phyloP scores from a whole-genome alignment of 2,113 vertebrate species.

The Hyperoodon ampullatus region DNA sequence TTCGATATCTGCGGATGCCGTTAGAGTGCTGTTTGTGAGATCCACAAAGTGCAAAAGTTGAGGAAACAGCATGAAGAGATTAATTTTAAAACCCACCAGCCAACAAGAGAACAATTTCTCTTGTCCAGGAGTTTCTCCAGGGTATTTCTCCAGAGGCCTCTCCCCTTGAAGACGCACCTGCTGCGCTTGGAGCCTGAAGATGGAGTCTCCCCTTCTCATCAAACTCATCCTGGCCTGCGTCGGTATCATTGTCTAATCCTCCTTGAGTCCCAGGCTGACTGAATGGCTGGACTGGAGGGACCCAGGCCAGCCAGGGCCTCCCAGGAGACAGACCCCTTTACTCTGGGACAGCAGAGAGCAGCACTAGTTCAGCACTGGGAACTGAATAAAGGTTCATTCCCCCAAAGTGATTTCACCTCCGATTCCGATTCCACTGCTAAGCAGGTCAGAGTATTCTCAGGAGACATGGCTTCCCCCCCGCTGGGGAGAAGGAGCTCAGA shows the following conservation, averaged over 20 bases:
- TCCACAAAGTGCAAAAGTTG: neutral
- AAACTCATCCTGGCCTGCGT: neutral
- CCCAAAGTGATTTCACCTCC: neutral
- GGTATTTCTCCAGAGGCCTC: neutral
- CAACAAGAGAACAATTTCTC: neutral
- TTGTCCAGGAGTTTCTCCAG: neutral
- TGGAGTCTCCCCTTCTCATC: neutral
- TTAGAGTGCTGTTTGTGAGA: neutral
- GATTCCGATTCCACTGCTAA: neutral
- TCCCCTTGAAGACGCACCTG: neutral
- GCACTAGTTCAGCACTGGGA: no score
- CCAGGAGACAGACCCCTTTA: neutral
- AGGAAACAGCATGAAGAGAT: neutral
- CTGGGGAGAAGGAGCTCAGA: neutral
- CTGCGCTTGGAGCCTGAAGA: neutral
- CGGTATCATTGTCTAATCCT: neutral
- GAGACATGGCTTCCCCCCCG: neutral
- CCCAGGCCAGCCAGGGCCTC: neutral
- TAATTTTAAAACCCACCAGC: neutral
- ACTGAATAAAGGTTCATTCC: neutral
- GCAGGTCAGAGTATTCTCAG: neutral
- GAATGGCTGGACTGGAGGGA: neutral
- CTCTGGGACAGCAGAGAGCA: neutral
- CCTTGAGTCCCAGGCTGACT: neutral
- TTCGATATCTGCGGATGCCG: neutral